Evolutionary conservation across 1,140 invertebrate genomes (phyloP).

Genomic region (Mesaphorura yosii): DNA sequence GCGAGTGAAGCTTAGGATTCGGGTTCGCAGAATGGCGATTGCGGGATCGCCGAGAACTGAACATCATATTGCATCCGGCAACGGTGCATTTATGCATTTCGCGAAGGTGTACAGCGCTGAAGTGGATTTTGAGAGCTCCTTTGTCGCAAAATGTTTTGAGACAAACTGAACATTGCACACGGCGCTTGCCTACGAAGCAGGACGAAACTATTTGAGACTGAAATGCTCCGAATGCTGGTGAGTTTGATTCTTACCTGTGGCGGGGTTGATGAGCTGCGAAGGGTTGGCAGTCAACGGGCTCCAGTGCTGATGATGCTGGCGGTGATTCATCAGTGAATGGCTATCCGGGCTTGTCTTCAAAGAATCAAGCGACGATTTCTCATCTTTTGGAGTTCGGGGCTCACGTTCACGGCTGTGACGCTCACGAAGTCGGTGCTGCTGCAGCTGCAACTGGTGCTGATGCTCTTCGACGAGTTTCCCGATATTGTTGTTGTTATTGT

Average conservation of each 20-base stretch:
- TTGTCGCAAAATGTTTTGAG: constrained; percentile 99
- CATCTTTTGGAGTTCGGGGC: too few species aligned
- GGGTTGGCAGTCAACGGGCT: background rate
- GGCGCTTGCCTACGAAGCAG: constrained; percentile 70
- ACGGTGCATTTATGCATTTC: constrained; percentile 99
- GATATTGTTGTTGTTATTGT: background rate
- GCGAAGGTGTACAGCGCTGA: constrained; percentile 92
- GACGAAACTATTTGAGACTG: background rate
- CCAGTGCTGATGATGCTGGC: constrained; percentile 5
- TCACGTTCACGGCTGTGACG: too few species aligned
- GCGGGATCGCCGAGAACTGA: constrained; percentile 75
- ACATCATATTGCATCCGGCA: constrained; percentile 98
- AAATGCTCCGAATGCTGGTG: too few species aligned
- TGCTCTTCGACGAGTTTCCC: background rate
- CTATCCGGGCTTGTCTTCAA: constrained; percentile 12
- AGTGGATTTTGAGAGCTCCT: constrained; percentile 97
- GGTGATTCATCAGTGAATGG: too few species aligned
- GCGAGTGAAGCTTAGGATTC: constrained; percentile 95
- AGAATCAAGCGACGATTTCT: too few species aligned
- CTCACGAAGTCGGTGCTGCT: too few species aligned
- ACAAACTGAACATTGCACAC: constrained; percentile 96
- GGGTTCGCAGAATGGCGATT: constrained; percentile 96
- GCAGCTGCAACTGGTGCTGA: too few species aligned
- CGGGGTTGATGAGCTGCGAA: constrained; percentile 53
- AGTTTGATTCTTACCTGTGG: constrained; percentile 53